These are phyloP conservation scores for Melieria omissa DNA, from an alignment of 2,888 invertebrate genomes.

Conservation along the genomic window DNA sequence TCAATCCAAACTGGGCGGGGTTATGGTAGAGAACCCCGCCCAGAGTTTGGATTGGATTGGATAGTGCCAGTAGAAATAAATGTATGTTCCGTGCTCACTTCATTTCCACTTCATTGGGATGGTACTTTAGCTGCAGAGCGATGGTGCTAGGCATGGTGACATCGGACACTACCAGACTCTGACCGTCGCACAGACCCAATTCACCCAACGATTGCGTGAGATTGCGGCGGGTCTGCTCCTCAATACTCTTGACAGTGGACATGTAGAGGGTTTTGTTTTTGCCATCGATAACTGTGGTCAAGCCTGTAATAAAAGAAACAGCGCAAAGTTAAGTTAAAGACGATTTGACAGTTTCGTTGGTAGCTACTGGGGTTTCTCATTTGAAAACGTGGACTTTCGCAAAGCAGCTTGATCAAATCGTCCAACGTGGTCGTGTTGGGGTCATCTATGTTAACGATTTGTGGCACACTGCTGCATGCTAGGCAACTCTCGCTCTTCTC, in stretches of 20 bases:
- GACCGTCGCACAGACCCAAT: constrained; percentile 84
- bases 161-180: constrained; percentile 91
- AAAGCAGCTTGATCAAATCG: constrained; percentile 82
- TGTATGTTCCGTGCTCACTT: constrained; percentile 43
- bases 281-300: constrained; percentile 83
- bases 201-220: constrained; percentile 87
- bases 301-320: constrained; percentile 66
- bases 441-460: constrained; percentile 73
- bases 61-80: not conserved
- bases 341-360: not conserved
- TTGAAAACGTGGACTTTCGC: constrained; percentile 81
- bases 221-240: constrained; percentile 88
- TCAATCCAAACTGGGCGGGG: too few relatives aligned
- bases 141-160: constrained; percentile 87
- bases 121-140: constrained; percentile 79
- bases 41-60: too few relatives aligned
- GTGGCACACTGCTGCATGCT: constrained; percentile 83
- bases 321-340: too few relatives aligned
- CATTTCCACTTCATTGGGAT: constrained; percentile 69
- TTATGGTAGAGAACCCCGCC: too few relatives aligned
- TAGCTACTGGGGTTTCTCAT: constrained; percentile 84
- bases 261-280: constrained; percentile 94
- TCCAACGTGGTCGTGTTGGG: constrained; percentile 78
- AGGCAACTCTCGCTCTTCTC: constrained; percentile 89
- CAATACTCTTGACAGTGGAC: constrained; percentile 90